Conservation (phyloP, 1,140 invertebrate species). For the Dendrolimus punctatus region DNA sequence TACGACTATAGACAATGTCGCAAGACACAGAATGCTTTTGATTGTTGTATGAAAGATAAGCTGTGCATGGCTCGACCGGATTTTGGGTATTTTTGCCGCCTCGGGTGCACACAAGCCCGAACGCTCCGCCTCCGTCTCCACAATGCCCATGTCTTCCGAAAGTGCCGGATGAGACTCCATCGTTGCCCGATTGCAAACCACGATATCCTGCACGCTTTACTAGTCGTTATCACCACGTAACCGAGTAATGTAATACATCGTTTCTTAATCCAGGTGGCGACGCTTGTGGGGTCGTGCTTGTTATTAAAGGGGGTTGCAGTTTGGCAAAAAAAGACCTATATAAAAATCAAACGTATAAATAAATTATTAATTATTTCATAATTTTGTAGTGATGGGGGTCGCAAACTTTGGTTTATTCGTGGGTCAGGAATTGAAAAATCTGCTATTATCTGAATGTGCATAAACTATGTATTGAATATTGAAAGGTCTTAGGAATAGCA, state of each 20-base stretch:
- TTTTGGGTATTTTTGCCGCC: conserved; percentile 88
- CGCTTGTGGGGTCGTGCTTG: no score
- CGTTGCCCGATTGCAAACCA: conserved; percentile 75
- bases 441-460: neutral
- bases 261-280: neutral
- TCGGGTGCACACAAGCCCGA: conserved; percentile 79
- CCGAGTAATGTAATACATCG: conserved; percentile 28
- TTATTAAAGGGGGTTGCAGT: neutral
- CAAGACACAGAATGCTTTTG: conserved; percentile 87
- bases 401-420: no score
- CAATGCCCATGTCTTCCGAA: conserved; percentile 65
- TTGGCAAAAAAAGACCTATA: neutral
- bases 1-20: conserved; percentile 82
- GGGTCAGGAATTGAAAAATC: conserved; percentile 1
- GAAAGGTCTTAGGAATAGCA: no score
- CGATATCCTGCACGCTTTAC: conserved; percentile 75
- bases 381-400: no score
- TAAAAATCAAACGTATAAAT: no score
- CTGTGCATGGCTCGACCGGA: conserved; percentile 86
- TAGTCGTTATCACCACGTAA: conserved; percentile 61
- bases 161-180: conserved; percentile 74
- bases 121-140: conserved; percentile 69
- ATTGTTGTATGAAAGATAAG: conserved; percentile 90
- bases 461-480: no score
- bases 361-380: no score